phyloP scores from a whole-genome alignment of 2,797 vertebrate species.

The Pantherophis vulpinus region DNA sequence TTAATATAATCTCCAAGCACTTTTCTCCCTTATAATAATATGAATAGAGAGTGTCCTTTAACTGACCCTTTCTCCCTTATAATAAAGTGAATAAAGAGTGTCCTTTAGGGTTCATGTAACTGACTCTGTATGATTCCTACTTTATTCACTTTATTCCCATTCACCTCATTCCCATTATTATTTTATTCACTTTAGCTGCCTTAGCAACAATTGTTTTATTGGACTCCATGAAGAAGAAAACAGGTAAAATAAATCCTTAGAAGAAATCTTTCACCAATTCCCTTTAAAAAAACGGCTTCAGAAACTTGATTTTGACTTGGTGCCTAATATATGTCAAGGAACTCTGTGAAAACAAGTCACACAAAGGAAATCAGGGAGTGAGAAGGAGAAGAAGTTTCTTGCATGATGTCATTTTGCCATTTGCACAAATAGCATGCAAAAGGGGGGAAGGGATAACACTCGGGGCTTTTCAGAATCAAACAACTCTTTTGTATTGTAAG shows the following conservation, averaged over 20 bases:
- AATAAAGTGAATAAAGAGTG: no score
- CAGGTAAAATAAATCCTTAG: neutral
- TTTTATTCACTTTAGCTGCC: neutral
- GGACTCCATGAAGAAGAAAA: neutral
- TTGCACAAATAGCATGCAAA: neutral
- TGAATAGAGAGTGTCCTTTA: no score
- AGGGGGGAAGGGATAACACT: neutral
- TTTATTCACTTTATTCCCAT: no score
- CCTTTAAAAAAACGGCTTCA: neutral
- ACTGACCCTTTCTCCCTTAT: no score
- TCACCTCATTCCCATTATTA: no score
- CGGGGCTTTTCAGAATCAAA: constrained; percentile 27
- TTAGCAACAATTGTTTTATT: neutral
- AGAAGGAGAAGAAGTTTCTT: neutral
- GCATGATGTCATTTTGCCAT: constrained; percentile 6
- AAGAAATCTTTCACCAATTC: neutral
- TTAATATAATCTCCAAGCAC: no score
- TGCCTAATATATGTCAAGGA: neutral
- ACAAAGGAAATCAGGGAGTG: neutral
- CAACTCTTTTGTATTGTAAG: constrained; percentile 11
- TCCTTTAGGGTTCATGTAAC: no score
- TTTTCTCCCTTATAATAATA: no score
- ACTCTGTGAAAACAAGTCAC: constrained; percentile 13
- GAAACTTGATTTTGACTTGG: neutral
- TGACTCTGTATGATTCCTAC: no score